Evolutionary conservation across 2,797 vertebrate species (phyloP), one percentile per base, ranked within the genome.

Genomic region (Eupleurogrammus muticus): DNA sequence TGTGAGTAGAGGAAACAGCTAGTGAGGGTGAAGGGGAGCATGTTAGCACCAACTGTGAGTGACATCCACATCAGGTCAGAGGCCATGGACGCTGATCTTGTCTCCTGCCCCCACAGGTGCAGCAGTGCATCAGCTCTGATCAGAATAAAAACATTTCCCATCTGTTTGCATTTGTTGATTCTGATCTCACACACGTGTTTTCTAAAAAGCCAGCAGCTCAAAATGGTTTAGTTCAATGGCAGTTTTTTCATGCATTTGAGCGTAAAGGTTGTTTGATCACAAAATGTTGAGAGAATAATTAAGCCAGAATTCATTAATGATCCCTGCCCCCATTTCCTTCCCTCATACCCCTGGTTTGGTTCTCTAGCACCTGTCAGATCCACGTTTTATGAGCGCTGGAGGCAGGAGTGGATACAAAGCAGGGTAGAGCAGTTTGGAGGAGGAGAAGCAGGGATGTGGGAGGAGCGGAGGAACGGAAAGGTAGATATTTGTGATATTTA

Each of bases 281-380:
- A 48, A 70, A 61, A 40, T 65, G 51, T 51, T 63, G 9, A 56
- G 47, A 42, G 44, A 54, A 66, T 70, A 35, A 78, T 84, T 20
- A 68, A 68, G 40, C 42, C 66, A 66, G 57, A 67, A 48, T 51
- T 76, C 61, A 40, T 76, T 80, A 81, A 71, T 54, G 60, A 70
- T 46, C 50, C 34, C 50, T 20, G 23, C 56, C 52, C 14, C 16
- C n/a, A 9, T 8, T 17, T 51, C 51, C 62, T 34, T 34, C 42
- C 24, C 72, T 77, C 32, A 38, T 47, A 63, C 57, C 47, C 65
- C 89, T 89, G 82, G 77, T 79, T 85, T 73, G 46, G 68, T 74
- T 89, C 87, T 87, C 75, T 67, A 77, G 75, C 92, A 92, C 92
- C 90, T 92, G 90, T 91, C 86, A 85, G 74, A 69, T 74, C 34